Base-by-base conservation (phyloP, 2,888 invertebrate genomes). In the Anorthoa munda region DNA sequence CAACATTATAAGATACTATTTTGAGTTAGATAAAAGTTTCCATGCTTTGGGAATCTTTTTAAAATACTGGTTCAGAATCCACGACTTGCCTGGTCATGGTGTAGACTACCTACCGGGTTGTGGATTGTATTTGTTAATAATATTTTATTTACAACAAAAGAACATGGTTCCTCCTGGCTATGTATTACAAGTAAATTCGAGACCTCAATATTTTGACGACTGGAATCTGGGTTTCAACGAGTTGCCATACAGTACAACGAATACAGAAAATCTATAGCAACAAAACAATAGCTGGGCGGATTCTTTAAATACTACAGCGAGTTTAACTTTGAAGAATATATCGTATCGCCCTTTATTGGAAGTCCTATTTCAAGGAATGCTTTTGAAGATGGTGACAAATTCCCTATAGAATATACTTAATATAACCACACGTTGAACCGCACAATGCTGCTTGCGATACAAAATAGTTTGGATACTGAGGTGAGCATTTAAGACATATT, bases 111-210 rank as follows among this genome's bases (percentile, higher is more conserved):
- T 75, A 12, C 18, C n/a, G 45, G 50, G 21, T 50, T 69, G 65
- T 60, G 59, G 7, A 21, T 9, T 75, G 45, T 60, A 76, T 31
- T 17, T 85, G 51, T 63, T 88, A 17, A 75, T 83, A 0, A 75
- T 88, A 66, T 88, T 89, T 61, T 89, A 82, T 71, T 73, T 89
- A 17, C 88, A 89, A 68, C 88, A 86, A 71, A 48, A 65, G 3
- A 68, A 75, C 15, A 58, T 77, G 63, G 48, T 0, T 0, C 77
- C 77, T 45, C 4, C 77, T 18, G 66, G 12, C 21, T 66, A 58
- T 53, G 7, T 4, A 18, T 45, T 77, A 21, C 77, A 77, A 45
- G 5, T 4, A 18, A 13, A 71, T n/a, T 26, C 61, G 3, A 31
- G 15, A 23, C 48, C 63, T 50, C 3, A 66, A 2, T n/a, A n/a